Evolutionary conservation across 2,797 vertebrate genomes (phyloP), one percentile per base, ranked within the genome.

Genomic region (Rhadinocentrus ornatus): DNA sequence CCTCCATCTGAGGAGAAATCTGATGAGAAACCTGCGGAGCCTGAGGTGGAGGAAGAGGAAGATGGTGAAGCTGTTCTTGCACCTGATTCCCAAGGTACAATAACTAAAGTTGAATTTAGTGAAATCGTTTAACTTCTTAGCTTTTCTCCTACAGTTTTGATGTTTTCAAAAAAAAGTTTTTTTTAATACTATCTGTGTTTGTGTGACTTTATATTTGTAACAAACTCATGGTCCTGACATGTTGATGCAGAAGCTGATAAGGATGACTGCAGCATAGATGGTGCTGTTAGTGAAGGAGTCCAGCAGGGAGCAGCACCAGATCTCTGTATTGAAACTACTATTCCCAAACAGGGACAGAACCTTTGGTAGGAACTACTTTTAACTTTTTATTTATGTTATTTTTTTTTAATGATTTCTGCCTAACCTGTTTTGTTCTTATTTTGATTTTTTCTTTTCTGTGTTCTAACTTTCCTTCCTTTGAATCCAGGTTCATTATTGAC

Each of bases 291-390:
- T 62, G 94, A 95, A 32, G 87, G 80, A 61, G 87, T 82, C 83
- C 94, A 95, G 26, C 93, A 92, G 66, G 82, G 81, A 3, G 59
- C 92, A 72, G 46, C 90, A 69, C 20, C 74, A 7, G 96, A 97
- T 55, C 32, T 93, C n/a, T 94, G 94, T 4, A 89, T 96, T 13
- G 97, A 99, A 93, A 98, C 94, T 27, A 97, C 96, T 0, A 69
- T 92, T 31, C 98, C 98, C 58, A 99, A 99, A 64, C 96, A 96
- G 89, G 97, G 98, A 65, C 98, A 99, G 86, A 99, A 99, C 84
- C 93, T 99, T 80, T 99, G 98, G 98, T 99, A 91, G 34, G 90
- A 35, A 6, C 56, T 20, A 34, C 1, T 64, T 0, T 67, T 1
- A 9, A 8, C 10, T 35, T 35, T 35, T 37, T 13, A 12, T 37